Evolutionary conservation across 2,113 vertebrate genomes (phyloP).

Genomic region (Aegotheles bennettii): DNA sequence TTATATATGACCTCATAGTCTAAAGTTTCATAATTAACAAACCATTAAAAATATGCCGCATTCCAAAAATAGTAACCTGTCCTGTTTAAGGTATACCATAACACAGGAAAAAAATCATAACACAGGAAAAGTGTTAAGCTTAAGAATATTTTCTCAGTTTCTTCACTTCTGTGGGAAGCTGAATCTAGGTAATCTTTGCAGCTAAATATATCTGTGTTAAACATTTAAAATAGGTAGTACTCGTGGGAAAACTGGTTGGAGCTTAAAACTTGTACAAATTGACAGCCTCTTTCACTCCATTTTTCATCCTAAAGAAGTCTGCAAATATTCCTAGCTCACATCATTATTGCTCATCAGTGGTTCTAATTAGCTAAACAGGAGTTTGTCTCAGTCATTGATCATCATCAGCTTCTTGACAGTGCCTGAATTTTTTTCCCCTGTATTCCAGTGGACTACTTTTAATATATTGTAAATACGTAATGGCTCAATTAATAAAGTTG

Average conservation of each 20-base stretch:
- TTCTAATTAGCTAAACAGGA: slow-evolving; percentile 86
- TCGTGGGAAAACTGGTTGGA: slow-evolving; percentile 74
- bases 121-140: slow-evolving; percentile 51
- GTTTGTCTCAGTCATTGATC: slow-evolving; percentile 84
- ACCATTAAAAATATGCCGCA: slow-evolving; percentile 70
- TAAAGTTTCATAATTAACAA: slow-evolving; percentile 73
- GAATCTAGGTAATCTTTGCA: slow-evolving; percentile 60
- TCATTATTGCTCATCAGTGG: slow-evolving; percentile 86
- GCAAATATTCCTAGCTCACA: slow-evolving; percentile 79
- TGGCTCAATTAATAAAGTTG: slow-evolving; percentile 22
- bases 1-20: slow-evolving; percentile 15
- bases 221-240: slow-evolving; percentile 72
- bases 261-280: slow-evolving; percentile 75
- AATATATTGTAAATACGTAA: slow-evolving; percentile 32
- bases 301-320: slow-evolving; percentile 86
- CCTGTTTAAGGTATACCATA: slow-evolving; percentile 45
- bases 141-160: slow-evolving; percentile 67
- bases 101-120: slow-evolving; percentile 16
- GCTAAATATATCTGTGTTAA: slow-evolving; percentile 65
- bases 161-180: slow-evolving; percentile 57
- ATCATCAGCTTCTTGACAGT: slow-evolving; percentile 82
- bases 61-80: slow-evolving; percentile 60
- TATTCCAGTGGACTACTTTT: slow-evolving; percentile 15
- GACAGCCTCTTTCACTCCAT: slow-evolving; percentile 81
- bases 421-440: slow-evolving; percentile 14